Conservation (phyloP, 2,888 invertebrate genomes). For the Heliothis peltigera region DNA sequence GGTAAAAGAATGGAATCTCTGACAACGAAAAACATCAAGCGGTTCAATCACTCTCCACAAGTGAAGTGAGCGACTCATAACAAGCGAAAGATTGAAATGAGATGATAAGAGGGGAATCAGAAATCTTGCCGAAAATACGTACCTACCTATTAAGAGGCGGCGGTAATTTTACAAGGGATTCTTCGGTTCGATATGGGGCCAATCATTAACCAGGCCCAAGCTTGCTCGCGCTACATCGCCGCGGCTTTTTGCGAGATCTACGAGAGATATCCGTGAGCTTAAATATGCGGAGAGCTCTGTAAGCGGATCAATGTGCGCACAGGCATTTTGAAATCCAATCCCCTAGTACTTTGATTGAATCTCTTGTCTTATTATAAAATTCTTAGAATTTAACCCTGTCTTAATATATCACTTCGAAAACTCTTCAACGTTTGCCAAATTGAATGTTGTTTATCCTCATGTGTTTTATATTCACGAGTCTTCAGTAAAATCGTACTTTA, state of each 20-base stretch:
- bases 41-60: conserved; percentile 78
- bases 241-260: conserved; percentile 82
- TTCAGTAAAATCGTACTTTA: conserved; percentile 84
- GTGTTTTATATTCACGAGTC: conserved; percentile 77
- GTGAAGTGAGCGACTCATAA: conserved; percentile 83
- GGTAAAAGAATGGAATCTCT: conserved; percentile 70
- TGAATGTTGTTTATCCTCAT: conserved; percentile 71
- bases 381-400: conserved; percentile 57
- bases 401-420: conserved; percentile 61
- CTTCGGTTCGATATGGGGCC: conserved; percentile 84
- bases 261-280: conserved; percentile 77
- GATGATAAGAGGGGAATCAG: conserved; percentile 85
- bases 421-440: conserved; percentile 73
- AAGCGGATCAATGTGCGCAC: conserved; percentile 79
- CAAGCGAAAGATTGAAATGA: conserved; percentile 87
- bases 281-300: conserved; percentile 77
- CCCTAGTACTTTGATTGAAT: conserved; percentile 59
- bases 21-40: conserved; percentile 76
- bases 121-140: conserved; percentile 88
- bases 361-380: conserved; percentile 65
- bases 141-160: conserved; percentile 83
- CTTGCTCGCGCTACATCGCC: conserved; percentile 73
- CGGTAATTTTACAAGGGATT: conserved; percentile 88
- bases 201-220: conserved; percentile 82
- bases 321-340: conserved; percentile 72